A percentile compares a stretch with the other conserved stretches of the same genome.
phyloP scores from a whole-genome alignment of 2,113 vertebrate species.

The Microcebus jonahi region DNA sequence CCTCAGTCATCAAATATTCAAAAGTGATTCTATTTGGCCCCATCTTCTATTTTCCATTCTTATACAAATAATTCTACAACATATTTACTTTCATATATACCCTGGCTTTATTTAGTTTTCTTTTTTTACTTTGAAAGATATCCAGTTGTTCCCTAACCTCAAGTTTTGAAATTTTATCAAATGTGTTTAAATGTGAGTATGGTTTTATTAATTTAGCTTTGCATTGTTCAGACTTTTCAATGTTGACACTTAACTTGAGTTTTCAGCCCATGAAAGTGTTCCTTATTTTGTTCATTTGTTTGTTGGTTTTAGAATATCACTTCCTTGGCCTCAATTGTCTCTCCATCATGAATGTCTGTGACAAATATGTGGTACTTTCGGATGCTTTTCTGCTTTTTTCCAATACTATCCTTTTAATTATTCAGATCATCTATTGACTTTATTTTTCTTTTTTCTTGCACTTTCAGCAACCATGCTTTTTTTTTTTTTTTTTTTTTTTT shows the following conservation, averaged over 20 bases:
- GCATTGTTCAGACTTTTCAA: background rate
- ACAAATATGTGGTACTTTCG: background rate
- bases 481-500: too few species aligned
- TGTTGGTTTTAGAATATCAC: background rate
- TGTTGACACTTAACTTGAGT: background rate
- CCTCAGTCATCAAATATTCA: background rate
- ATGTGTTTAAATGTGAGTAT: background rate
- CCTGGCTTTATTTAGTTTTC: background rate
- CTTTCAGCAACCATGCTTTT: background rate
- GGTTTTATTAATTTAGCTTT: background rate
- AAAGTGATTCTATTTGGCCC: background rate
- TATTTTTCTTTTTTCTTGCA: background rate
- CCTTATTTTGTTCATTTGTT: background rate
- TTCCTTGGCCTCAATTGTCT: background rate
- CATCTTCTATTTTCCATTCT: background rate
- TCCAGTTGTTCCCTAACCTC: background rate
- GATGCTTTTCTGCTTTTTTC: background rate
- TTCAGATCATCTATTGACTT: background rate
- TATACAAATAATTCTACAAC: background rate
- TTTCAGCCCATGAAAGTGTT: background rate
- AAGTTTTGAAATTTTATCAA: background rate
- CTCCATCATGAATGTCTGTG: background rate
- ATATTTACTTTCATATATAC: background rate
- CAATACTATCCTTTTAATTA: background rate
- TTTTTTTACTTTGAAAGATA: background rate